Evolutionary conservation across 2,113 vertebrate species (phyloP), one percentile per base, ranked within the genome.

Genomic region (Eptesicus fuscus): DNA sequence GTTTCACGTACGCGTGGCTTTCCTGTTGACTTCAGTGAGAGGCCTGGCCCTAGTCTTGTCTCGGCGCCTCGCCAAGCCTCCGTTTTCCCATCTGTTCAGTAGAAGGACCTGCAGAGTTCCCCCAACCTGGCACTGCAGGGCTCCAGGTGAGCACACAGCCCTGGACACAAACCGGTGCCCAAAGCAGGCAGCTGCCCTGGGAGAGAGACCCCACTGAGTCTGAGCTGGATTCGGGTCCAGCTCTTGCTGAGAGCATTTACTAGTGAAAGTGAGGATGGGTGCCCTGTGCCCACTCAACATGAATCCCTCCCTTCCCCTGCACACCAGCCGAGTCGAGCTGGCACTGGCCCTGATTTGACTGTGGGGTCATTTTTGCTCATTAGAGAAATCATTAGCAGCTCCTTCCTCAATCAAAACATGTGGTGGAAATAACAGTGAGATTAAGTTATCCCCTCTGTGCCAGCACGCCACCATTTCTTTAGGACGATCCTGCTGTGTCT

Each of bases 301-400:
- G n/a, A 59, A 22, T 35, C 13, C 51, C 83, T 83, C 63, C 59
- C 59, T 88, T 28, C 53, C 65, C 65, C 61, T 78, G 84, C n/a
- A 12, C 9, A 42, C 74, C 79, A 67, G 37, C 65, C 7, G 56
- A 80, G 35, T 67, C 59, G 77, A 69, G 25, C 61, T 93, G 94
- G 82, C 80, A 4, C 95, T 7, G 23, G 84, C 61, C 49, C 78
- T 74, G 35, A 69, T 94, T 91, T 93, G n/a, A 22, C 93, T 61
- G 49, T 61, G 73, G 77, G 90, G 90, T 95, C 93, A 92, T 95
- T 95, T 94, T 78, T 89, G 83, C 87, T 96, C 76, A 84, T 96
- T 96, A 94, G 90, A 91, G 95, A 97, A 89, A 82, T 93, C 93
- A 87, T 97, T 91, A 94, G 61, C 74, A 79, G 35, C 82, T 91